These are phyloP conservation scores for Laothoe populi DNA, from an alignment of 2,888 invertebrate species.

Conservation along the genomic window DNA sequence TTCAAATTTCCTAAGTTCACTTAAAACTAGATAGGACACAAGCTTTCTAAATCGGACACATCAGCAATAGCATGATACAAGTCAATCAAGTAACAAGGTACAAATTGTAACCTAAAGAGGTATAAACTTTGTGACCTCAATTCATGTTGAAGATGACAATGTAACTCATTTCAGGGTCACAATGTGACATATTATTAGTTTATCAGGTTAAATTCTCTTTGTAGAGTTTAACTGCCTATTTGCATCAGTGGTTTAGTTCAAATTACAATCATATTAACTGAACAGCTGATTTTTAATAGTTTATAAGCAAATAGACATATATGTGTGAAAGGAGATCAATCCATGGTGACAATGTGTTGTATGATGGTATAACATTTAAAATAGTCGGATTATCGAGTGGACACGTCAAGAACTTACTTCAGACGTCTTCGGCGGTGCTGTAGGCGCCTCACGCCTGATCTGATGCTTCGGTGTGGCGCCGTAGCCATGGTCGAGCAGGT, in stretches of 20 bases:
- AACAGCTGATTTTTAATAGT: constrained; percentile 20
- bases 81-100: background rate
- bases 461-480: constrained; percentile 91
- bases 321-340: background rate
- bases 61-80: background rate
- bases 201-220: background rate
- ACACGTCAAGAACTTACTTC: constrained; percentile 67
- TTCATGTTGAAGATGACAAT: constrained; percentile 4
- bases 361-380: background rate
- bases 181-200: background rate
- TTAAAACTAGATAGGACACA: background rate
- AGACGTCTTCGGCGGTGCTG: constrained; percentile 84
- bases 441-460: constrained; percentile 84
- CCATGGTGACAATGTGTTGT: background rate
- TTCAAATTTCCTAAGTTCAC: background rate
- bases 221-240: background rate
- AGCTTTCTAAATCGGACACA: background rate
- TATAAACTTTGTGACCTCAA: constrained; percentile 12
- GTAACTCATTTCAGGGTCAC: background rate
- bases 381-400: background rate
- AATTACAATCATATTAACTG: background rate
- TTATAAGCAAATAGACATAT: background rate
- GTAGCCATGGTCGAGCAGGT: constrained; percentile 94
- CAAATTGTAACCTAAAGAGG: constrained; percentile 7
- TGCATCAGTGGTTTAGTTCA: background rate